phyloP scores from a whole-genome alignment of 1,140 invertebrate genomes.

The Bilobella aurantiaca region DNA sequence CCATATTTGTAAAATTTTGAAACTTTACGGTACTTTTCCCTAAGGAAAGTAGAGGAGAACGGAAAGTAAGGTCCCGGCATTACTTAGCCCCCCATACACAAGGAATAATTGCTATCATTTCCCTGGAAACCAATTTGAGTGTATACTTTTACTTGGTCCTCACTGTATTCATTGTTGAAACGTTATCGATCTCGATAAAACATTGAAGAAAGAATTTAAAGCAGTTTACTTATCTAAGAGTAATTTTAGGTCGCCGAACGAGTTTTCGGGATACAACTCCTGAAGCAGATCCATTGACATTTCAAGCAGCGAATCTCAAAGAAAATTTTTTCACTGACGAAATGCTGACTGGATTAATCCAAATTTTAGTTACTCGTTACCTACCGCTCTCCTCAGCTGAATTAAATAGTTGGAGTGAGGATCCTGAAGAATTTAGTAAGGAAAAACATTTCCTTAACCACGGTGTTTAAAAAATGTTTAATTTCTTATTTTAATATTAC shows the following conservation, averaged over 20 bases:
- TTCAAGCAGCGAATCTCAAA: conserved; percentile 58
- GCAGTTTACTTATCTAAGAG: neutral
- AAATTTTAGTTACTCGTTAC: conserved; percentile 74
- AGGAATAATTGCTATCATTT: too few relatives aligned
- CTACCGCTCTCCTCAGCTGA: conserved; percentile 74
- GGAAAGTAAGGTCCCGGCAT: too few relatives aligned
- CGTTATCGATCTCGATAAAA: too few relatives aligned
- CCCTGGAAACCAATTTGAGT: too few relatives aligned
- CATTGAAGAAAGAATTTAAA: neutral
- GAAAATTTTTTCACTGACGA: conserved; percentile 58
- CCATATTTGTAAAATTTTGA: too few relatives aligned
- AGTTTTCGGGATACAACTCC: conserved; percentile 18
- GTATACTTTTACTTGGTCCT: too few relatives aligned
- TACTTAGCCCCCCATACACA: too few relatives aligned
- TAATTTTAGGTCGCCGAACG: conserved; percentile 6
- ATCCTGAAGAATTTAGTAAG: conserved; percentile 76
- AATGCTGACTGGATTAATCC: conserved; percentile 63
- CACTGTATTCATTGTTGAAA: too few relatives aligned
- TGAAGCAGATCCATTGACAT: conserved; percentile 40
- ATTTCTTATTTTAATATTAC: neutral
- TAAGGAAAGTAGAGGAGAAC: too few relatives aligned
- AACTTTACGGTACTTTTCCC: too few relatives aligned
- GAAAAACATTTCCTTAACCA: conserved; percentile 15
- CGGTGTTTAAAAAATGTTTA: neutral
- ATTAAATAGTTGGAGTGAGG: conserved; percentile 74